These are phyloP conservation scores for Dicycla oo DNA, from an alignment of 2,888 invertebrate species.

Conservation along the genomic window DNA sequence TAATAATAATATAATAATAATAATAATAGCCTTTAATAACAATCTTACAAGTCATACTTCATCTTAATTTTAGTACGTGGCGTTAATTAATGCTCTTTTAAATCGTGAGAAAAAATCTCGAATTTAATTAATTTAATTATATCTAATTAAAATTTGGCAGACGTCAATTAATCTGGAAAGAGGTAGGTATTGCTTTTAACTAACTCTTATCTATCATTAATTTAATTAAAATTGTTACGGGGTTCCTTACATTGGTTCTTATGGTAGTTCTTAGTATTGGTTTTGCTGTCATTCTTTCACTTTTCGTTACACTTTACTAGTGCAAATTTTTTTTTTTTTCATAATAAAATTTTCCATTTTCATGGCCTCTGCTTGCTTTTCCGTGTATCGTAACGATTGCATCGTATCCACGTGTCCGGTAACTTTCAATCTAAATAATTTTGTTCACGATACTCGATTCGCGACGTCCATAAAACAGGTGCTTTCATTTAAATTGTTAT, in stretches of 20 bases:
- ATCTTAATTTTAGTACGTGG: too few relatives aligned
- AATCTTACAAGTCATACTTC: too few relatives aligned
- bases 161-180: slow-evolving; percentile 41
- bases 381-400: slow-evolving; percentile 20
- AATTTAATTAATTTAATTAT: slow-evolving; percentile 20
- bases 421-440: slow-evolving; percentile 67
- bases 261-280: background rate
- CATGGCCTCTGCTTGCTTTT: slow-evolving; percentile 20
- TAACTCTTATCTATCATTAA: slow-evolving; percentile 25
- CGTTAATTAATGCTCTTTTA: slow-evolving; percentile 18
- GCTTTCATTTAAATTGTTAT: slow-evolving; percentile 75
- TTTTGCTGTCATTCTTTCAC: background rate
- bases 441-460: slow-evolving; percentile 71
- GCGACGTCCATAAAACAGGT: slow-evolving; percentile 66
- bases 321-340: background rate
- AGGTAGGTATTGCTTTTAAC: slow-evolving; percentile 22
- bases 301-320: background rate
- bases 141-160: slow-evolving; percentile 29
- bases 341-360: background rate
- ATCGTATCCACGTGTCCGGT: slow-evolving; percentile 15
- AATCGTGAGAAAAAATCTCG: slow-evolving; percentile 31
- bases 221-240: slow-evolving; percentile 14
- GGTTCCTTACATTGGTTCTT: background rate
- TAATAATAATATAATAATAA: too few relatives aligned
- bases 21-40: too few relatives aligned